A percentile compares a stretch with the other conserved stretches of the same genome.
phyloP scores from a whole-genome alignment of 2,888 invertebrate species.

The Panorpa germanica region DNA sequence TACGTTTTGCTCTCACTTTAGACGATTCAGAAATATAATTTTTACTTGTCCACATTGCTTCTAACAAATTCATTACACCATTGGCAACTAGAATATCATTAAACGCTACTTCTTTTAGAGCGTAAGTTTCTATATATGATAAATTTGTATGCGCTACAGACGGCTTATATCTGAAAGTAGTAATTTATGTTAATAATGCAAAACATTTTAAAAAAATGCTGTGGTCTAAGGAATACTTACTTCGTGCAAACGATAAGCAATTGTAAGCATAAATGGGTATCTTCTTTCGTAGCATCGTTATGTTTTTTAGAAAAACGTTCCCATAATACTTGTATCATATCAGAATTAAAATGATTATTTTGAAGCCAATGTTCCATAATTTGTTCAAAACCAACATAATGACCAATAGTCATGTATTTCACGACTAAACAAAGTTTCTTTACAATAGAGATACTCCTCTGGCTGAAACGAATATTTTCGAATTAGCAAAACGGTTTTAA shows the following conservation, averaged over 20 bases:
- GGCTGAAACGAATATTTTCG: constrained; percentile 1
- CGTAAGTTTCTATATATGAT: too few species aligned
- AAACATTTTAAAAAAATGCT: too few species aligned
- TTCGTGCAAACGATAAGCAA: constrained; percentile 59
- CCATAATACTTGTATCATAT: constrained; percentile 55
- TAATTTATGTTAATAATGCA: constrained; percentile 2
- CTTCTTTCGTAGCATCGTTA: constrained; percentile 44
- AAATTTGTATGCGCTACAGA: constrained; percentile 44
- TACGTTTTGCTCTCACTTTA: too few species aligned
- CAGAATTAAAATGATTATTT: constrained; percentile 32
- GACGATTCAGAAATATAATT: too few species aligned
- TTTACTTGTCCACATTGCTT: too few species aligned
- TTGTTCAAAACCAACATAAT: constrained; percentile 37
- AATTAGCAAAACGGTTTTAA: background rate
- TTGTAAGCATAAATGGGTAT: constrained; percentile 54
- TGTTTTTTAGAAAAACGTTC: constrained; percentile 61
- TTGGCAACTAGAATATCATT: too few species aligned
- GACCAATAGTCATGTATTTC: constrained; percentile 32
- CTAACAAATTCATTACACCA: too few species aligned
- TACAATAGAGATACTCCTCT: too few species aligned
- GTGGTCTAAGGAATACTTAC: too few species aligned
- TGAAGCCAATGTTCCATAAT: constrained; percentile 41
- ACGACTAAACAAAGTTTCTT: too few species aligned
- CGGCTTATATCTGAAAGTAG: constrained; percentile 31
- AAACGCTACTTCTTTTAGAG: too few species aligned